Conservation (phyloP, 2,113 vertebrate genomes). For the Siniperca chuatsi region DNA sequence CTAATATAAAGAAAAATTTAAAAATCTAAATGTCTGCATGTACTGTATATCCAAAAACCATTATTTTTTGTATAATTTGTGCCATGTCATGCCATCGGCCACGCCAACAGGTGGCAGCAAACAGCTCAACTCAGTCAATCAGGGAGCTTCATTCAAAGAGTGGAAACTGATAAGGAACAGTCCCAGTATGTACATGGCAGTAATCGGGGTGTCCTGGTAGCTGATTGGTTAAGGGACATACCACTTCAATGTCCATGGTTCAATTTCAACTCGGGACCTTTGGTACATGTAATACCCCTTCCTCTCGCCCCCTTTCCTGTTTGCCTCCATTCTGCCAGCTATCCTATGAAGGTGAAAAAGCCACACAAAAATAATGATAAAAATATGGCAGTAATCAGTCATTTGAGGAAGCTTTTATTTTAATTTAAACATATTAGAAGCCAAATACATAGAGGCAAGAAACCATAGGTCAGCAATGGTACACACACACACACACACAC, state of each 20-base stretch:
- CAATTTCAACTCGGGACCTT: neutral
- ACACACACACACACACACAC: neutral
- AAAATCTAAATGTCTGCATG: too few species aligned
- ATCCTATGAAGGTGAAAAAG: neutral
- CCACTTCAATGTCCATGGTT: neutral
- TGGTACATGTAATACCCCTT: neutral
- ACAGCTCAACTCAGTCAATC: slow-evolving; percentile 53
- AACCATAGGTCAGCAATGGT: neutral
- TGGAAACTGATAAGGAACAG: neutral
- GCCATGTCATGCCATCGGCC: neutral
- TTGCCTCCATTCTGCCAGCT: neutral
- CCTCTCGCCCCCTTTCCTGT: neutral
- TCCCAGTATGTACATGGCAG: neutral
- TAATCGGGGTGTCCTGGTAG: neutral
- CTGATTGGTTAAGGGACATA: neutral
- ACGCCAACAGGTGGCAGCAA: slow-evolving; percentile 84
- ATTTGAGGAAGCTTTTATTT: too few species aligned
- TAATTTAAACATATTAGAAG: neutral
- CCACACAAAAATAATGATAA: neutral
- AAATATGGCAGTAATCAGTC: neutral
- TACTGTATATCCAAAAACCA: neutral
- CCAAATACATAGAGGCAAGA: neutral
- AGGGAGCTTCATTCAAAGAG: neutral
- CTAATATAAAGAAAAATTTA: neutral
- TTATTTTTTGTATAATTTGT: neutral